Evolutionary conservation across 2,113 vertebrate species (phyloP).

Genomic region (Pseudorectes ferrugineus): DNA sequence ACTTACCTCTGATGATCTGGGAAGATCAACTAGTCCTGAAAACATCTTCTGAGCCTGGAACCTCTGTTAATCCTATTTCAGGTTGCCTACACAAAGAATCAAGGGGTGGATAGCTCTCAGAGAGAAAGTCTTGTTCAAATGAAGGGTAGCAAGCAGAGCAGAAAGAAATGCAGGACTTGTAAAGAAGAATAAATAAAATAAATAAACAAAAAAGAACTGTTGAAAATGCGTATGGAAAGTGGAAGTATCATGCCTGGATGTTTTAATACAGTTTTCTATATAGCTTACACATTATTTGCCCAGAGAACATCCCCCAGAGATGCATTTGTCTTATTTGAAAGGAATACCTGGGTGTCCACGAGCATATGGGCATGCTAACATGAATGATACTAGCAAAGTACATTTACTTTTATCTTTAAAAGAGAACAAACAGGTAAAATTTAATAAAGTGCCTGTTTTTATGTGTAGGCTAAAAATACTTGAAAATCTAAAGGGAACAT

Average conservation of each 20-base stretch:
- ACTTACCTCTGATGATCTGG: neutral
- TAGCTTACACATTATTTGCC: neutral
- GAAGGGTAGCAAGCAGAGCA: neutral
- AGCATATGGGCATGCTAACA: neutral
- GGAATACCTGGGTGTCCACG: neutral
- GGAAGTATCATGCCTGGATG: neutral
- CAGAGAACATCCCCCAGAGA: neutral
- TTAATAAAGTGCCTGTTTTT: constrained; percentile 42
- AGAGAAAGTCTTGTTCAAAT: neutral
- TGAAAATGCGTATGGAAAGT: neutral
- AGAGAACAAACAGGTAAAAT: constrained; percentile 24
- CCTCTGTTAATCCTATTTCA: neutral
- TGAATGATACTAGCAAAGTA: constrained; percentile 17
- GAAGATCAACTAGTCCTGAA: neutral
- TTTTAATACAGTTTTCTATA: neutral
- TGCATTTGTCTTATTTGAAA: constrained; percentile 11
- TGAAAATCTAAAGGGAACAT: constrained; percentile 41
- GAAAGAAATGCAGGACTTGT: neutral
- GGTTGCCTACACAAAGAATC: neutral
- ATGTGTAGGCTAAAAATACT: constrained; percentile 27
- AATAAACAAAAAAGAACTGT: neutral
- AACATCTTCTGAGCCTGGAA: neutral
- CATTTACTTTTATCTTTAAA: constrained; percentile 44
- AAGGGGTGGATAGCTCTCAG: neutral
- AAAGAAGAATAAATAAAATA: neutral